These are phyloP conservation scores for Kobus ellipsiprymnus DNA, from an alignment of 2,113 vertebrate species.

Conservation along the genomic window DNA sequence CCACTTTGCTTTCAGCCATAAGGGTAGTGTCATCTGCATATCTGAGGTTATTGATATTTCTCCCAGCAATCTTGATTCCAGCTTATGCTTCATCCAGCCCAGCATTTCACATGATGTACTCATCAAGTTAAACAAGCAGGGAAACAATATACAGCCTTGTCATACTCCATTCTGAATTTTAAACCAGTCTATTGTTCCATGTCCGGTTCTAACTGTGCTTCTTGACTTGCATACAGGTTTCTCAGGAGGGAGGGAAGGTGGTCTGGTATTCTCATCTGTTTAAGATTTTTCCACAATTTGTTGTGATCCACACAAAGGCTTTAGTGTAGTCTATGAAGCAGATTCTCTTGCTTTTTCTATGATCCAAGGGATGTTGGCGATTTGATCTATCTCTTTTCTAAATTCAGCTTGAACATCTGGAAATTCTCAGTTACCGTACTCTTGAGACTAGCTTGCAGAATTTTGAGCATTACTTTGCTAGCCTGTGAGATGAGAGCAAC, in stretches of 20 bases:
- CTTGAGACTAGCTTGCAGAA: neutral
- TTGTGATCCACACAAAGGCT: neutral
- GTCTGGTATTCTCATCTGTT: neutral
- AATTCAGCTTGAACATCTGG: neutral
- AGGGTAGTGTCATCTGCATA: neutral
- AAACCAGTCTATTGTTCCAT: neutral
- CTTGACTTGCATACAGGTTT: neutral
- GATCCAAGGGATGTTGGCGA: accelerated
- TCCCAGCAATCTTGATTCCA: neutral
- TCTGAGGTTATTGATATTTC: neutral
- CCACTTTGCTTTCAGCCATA: neutral
- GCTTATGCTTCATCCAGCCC: neutral
- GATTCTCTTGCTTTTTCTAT: neutral
- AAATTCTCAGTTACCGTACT: neutral
- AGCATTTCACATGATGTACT: neutral
- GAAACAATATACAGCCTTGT: neutral
- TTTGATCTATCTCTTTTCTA: neutral
- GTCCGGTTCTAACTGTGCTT: neutral
- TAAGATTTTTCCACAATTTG: neutral
- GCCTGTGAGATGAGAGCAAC: neutral
- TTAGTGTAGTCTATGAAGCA: neutral
- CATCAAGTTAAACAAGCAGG: neutral
- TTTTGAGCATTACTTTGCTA: neutral
- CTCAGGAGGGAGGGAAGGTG: neutral
- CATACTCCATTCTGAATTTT: neutral